These are phyloP conservation scores for Galaxias olidus DNA, from an alignment of 2,797 vertebrate species.

Conservation along the genomic window DNA sequence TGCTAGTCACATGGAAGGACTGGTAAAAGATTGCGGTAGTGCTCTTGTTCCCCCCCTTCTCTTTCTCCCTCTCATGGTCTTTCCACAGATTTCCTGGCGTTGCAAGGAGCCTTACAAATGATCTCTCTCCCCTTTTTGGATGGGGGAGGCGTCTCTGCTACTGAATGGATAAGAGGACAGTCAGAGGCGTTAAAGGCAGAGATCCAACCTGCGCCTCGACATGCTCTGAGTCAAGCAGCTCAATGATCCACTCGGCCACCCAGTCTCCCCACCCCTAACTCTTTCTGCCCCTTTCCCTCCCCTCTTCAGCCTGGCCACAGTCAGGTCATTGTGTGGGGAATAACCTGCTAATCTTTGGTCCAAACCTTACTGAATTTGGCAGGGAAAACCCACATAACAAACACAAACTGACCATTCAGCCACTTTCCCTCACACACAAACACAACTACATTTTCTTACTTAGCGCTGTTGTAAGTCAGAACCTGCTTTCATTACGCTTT, in stretches of 20 bases:
- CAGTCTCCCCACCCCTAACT: conserved; percentile 31
- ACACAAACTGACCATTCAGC: conserved; percentile 30
- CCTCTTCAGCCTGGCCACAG: conserved; percentile 57
- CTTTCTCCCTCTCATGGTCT: conserved; percentile 4
- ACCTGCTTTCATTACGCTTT: conserved; percentile 48
- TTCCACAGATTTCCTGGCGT: conserved; percentile 1
- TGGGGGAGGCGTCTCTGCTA: conserved; percentile 55
- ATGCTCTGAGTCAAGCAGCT: too few relatives aligned
- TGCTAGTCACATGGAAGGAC: conserved; percentile 13
- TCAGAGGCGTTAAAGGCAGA: too few relatives aligned
- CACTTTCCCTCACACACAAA: conserved; percentile 15
- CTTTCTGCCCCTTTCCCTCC: conserved; percentile 8
- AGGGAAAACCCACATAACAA: conserved; percentile 63
- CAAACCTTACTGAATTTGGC: conserved; percentile 44
- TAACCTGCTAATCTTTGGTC: conserved; percentile 60
- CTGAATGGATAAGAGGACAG: background rate
- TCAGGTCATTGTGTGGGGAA: conserved; percentile 71
- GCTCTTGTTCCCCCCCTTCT: conserved; percentile 1
- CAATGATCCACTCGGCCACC: conserved; percentile 15
- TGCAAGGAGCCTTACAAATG: conserved; percentile 3
- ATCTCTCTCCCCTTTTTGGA: conserved; percentile 15
- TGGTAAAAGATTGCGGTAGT: conserved; percentile 9
- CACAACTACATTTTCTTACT: conserved; percentile 41
- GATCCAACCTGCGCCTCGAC: conserved; percentile 38
- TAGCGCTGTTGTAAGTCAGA: conserved; percentile 21